These are phyloP conservation scores for Oasisia sp. DNA, from an alignment of 2,888 invertebrate genomes.

Conservation along the genomic window DNA sequence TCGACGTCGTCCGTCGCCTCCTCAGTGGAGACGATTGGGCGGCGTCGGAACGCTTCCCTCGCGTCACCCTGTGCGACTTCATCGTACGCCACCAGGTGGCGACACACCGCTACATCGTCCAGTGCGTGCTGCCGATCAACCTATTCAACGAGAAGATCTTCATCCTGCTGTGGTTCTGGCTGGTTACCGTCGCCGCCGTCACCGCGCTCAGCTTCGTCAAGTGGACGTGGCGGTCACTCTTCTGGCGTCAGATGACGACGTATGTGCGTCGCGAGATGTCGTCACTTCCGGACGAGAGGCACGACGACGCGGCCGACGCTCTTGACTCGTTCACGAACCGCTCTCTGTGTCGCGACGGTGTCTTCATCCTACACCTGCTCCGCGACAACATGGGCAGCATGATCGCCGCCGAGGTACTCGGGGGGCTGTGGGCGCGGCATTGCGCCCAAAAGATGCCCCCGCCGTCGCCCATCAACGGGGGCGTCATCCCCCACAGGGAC, in stretches of 20 bases:
- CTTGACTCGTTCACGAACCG: slow-evolving; percentile 21
- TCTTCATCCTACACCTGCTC: slow-evolving; percentile 23
- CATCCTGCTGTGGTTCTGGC: slow-evolving; percentile 68
- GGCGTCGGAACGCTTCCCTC: slow-evolving; percentile 61
- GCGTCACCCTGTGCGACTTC: slow-evolving; percentile 65
- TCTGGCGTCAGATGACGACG: slow-evolving; percentile 62
- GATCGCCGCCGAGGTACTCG: slow-evolving; percentile 23
- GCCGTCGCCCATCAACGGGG: neutral
- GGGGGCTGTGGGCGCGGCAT: slow-evolving; percentile 25
- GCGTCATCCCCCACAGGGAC: neutral
- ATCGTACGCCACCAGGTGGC: slow-evolving; percentile 64
- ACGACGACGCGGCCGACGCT: slow-evolving; percentile 42
- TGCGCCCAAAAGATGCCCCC: neutral
- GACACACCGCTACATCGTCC: slow-evolving; percentile 66
- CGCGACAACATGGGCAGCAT: slow-evolving; percentile 24
- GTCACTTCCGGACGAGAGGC: slow-evolving; percentile 65
- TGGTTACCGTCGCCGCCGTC: slow-evolving; percentile 54
- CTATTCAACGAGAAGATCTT: slow-evolving; percentile 61
- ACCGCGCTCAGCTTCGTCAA: slow-evolving; percentile 23
- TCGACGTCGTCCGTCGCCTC: slow-evolving; percentile 66
- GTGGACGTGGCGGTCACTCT: slow-evolving; percentile 57
- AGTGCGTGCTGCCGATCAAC: slow-evolving; percentile 62
- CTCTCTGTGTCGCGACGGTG: slow-evolving; percentile 24
- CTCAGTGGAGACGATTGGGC: slow-evolving; percentile 56
- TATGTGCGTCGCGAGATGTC: slow-evolving; percentile 34